Evolutionary conservation across 2,888 invertebrate genomes (phyloP), one percentile per base, ranked within the genome.

Genomic region (Athalia cordata): DNA sequence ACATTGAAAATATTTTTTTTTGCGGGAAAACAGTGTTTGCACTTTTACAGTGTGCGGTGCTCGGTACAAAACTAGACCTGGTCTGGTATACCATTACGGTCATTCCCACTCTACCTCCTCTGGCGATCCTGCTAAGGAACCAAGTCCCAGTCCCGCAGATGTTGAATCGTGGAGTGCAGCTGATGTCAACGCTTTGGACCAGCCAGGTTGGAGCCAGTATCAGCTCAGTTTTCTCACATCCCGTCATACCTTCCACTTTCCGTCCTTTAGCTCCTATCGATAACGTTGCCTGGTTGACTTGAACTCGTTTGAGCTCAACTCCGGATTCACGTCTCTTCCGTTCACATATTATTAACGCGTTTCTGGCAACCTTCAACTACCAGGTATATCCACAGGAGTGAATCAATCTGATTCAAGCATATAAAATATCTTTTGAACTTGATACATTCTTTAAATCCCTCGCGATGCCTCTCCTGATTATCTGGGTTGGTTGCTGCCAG

Each of bases 1-100:
- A 85, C 86, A 85, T 87, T 89, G 87, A 86, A 87, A 62, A 43
- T 62, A 59, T 50, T 62, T 87, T 88, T 86, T 86, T 89, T 88
- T 89, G 86, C 87, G 89, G 88, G 88, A 89, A 90, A 87, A 89
- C 86, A 84, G 84, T 89, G 88, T 90, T 90, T 90, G 90, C 89
- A 90, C 88, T 90, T 90, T 91, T 93, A 91, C 94, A 97, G 97
- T 96, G 90, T 98, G 98, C 93, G 96, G 97, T 90, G 97, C 97
- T 88, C 95, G 97, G 89, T 98, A 98, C 95, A 98, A 98, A 94
- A 98, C 98, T 83, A 94, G 98, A 85, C 97, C 98, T 84, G 98
- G 98, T 84, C 94, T 98, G 89, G 97, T 96, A 86, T 98, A 98
- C 93, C 98, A 98, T 94, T 96, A 96, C 93, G 95, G 95, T 89